Conservation (phyloP, 1,140 invertebrate species). For the Pseudoatta argentina region DNA sequence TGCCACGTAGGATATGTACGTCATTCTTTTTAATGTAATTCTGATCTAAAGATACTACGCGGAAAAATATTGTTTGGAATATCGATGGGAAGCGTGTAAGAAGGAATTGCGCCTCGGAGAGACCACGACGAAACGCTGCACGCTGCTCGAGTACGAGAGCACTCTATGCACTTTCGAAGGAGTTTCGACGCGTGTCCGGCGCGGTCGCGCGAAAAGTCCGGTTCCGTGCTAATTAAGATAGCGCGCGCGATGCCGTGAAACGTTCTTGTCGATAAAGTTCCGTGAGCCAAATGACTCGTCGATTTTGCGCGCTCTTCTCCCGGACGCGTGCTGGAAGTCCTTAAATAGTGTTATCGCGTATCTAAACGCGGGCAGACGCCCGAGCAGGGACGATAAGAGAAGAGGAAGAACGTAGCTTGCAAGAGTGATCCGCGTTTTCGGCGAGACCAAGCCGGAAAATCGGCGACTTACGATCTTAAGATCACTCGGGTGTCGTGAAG, state of each 20-base stretch:
- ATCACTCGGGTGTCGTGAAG: slow-evolving; percentile 17
- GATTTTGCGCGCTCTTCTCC: slow-evolving; percentile 13
- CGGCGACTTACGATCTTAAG: background rate
- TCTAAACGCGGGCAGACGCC: background rate
- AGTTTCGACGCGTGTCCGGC: background rate
- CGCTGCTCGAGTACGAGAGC: background rate
- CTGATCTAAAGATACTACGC: background rate
- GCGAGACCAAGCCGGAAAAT: background rate
- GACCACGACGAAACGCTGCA: background rate
- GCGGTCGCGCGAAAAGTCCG: slow-evolving; percentile 20
- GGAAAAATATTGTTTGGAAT: background rate
- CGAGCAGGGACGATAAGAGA: background rate
- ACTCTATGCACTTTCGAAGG: background rate
- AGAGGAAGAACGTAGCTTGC: background rate
- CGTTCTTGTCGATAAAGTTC: slow-evolving; percentile 46
- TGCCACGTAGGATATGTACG: background rate
- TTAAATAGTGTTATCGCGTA: slow-evolving; percentile 15
- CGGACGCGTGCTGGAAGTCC: background rate
- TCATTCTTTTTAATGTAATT: background rate
- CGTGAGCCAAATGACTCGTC: background rate
- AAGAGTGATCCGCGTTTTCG: background rate
- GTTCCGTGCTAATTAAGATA: slow-evolving; percentile 53
- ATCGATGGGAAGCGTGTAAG: background rate
- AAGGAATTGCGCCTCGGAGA: background rate
- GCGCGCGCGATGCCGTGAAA: slow-evolving; percentile 30